A percentile compares a stretch with the other conserved stretches of the same genome.
Evolutionary conservation across 23 tunicate species (phyloP).

Genomic region (Styela plicata): DNA sequence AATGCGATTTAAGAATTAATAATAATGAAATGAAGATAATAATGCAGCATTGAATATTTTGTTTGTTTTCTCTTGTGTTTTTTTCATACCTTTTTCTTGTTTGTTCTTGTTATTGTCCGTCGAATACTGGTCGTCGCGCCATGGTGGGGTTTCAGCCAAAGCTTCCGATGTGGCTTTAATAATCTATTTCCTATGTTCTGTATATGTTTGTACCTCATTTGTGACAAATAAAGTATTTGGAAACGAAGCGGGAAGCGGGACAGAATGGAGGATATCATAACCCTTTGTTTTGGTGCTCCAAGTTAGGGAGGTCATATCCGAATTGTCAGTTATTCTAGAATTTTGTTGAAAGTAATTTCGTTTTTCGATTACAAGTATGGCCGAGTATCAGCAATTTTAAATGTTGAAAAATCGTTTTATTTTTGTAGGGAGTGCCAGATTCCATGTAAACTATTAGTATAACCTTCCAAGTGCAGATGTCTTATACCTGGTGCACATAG

Average conservation of each 20-base stretch:
- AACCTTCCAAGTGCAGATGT: too few species aligned
- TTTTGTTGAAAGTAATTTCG: too few species aligned
- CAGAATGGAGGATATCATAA: too few species aligned
- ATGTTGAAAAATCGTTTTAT: too few species aligned
- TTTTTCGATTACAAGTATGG: too few species aligned
- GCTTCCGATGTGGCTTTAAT: neutral
- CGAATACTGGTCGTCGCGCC: neutral
- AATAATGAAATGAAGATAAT: neutral
- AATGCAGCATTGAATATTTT: neutral
- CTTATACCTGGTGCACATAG: too few species aligned
- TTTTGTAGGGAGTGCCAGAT: too few species aligned
- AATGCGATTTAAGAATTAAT: neutral
- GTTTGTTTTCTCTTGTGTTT: neutral
- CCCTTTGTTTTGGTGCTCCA: too few species aligned
- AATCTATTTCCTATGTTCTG: neutral
- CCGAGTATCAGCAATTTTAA: too few species aligned
- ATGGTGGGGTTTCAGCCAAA: neutral
- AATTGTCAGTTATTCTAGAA: too few species aligned
- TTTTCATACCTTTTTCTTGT: neutral
- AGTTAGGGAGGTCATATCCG: too few species aligned
- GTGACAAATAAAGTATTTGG: conserved; percentile 1
- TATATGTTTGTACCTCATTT: conserved; percentile 19
- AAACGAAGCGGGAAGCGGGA: neutral
- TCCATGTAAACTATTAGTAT: too few species aligned
- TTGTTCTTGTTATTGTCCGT: neutral